phyloP scores from a whole-genome alignment of 2,797 vertebrate species.

The Buceros bicornis region DNA sequence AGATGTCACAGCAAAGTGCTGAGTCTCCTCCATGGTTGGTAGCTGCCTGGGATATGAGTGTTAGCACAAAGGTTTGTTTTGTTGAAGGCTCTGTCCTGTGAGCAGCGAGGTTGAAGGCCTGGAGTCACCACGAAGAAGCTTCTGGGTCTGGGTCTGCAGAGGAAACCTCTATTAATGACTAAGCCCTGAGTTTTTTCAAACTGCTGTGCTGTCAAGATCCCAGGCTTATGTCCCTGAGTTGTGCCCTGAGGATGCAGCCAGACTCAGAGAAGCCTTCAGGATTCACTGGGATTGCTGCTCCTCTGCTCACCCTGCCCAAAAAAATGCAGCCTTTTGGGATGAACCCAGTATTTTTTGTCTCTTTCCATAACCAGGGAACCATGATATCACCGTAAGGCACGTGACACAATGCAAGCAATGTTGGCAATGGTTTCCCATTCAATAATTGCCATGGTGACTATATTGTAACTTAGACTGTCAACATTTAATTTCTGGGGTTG shows the following conservation, averaged over 20 bases:
- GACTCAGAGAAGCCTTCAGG: background rate
- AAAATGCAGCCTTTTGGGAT: background rate
- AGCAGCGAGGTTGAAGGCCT: background rate
- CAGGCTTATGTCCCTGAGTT: background rate
- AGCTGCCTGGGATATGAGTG: background rate
- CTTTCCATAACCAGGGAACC: background rate
- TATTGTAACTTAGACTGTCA: background rate
- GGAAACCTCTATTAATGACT: background rate
- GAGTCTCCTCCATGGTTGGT: background rate
- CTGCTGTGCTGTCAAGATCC: background rate
- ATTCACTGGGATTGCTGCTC: background rate
- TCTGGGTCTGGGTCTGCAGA: background rate
- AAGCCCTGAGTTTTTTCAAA: background rate
- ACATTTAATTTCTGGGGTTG: background rate
- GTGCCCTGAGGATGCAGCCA: background rate
- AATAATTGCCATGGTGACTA: slow-evolving; percentile 35
- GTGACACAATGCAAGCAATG: background rate
- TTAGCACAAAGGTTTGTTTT: background rate
- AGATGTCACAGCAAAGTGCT: background rate
- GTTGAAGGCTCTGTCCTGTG: background rate
- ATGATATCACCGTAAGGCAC: background rate
- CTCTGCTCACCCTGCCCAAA: background rate
- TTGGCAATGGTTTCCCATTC: background rate
- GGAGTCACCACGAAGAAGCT: background rate
- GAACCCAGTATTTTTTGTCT: background rate